Evolutionary conservation across 2,797 vertebrate species (phyloP).

Genomic region (Poecilia velifera): DNA sequence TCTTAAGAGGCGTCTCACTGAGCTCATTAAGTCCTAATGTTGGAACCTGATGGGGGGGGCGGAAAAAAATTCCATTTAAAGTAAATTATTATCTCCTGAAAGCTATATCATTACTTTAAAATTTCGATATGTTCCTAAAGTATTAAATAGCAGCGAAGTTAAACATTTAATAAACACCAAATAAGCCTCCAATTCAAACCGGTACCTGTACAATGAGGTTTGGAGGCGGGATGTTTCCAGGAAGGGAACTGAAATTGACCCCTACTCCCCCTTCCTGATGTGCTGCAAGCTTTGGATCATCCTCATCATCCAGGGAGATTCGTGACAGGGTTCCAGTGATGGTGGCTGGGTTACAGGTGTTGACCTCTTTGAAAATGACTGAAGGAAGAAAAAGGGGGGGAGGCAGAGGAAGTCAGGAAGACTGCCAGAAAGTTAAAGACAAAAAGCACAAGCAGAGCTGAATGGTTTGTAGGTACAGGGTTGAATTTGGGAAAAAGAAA

Average conservation of each 20-base stretch:
- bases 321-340: conserved; percentile 97
- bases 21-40: conserved; percentile 89
- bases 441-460: conserved; percentile 1
- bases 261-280: conserved; percentile 88
- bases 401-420: conserved; percentile 10
- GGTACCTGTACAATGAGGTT: conserved; percentile 88
- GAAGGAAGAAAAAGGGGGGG: conserved; percentile 23
- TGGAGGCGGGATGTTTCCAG: conserved; percentile 92
- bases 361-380: conserved; percentile 99
- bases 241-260: conserved; percentile 92
- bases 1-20: conserved; percentile 85
- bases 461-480: conserved; percentile 2
- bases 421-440: conserved; percentile 6
- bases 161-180: not conserved
- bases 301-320: conserved; percentile 95
- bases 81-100: not conserved
- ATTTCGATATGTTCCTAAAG: not conserved
- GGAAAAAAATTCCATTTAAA: not conserved
- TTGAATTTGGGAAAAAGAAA: not conserved
- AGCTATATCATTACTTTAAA: not conserved
- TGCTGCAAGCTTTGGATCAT: conserved; percentile 92
- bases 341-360: conserved; percentile 96
- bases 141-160: not conserved
- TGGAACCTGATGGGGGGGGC: conserved; percentile 76
- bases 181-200: not conserved